phyloP scores from a whole-genome alignment of 2,888 invertebrate genomes.

The Penaeus monodon region DNA sequence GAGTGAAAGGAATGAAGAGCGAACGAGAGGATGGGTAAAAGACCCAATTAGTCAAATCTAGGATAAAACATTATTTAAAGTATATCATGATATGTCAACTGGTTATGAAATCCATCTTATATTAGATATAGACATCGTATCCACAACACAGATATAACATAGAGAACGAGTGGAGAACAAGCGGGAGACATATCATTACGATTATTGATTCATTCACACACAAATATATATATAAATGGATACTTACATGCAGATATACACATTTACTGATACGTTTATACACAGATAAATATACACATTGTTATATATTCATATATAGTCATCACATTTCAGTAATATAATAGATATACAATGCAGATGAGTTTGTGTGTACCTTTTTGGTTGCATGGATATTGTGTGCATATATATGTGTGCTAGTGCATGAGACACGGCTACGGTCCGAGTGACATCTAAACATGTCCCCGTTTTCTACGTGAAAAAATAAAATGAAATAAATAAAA shows the following conservation, averaged over 20 bases:
- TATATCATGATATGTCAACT: background rate
- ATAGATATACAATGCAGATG: too few relatives aligned
- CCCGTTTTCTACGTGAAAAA: too few relatives aligned
- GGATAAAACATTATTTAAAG: background rate
- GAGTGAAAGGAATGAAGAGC: background rate
- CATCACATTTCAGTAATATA: too few relatives aligned
- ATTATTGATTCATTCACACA: background rate
- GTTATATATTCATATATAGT: background rate
- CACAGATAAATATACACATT: conserved; percentile 1
- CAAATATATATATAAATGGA: background rate
- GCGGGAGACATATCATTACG: too few relatives aligned
- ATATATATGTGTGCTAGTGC: conserved; percentile 1
- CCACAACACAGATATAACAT: too few relatives aligned
- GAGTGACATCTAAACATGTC: background rate
- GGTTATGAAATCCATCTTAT: background rate
- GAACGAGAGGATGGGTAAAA: background rate
- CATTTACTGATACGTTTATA: background rate
- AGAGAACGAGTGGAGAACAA: too few relatives aligned
- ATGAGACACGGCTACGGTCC: background rate
- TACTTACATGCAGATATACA: background rate
- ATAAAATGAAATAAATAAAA: too few relatives aligned
- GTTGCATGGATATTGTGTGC: background rate
- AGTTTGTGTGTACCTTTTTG: too few relatives aligned
- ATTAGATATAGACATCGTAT: background rate
- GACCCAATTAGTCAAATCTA: background rate